Percentiles rank a stretch among this genome's conserved stretches.
These are phyloP conservation scores for Bellardia pandia DNA, from an alignment of 2,888 invertebrate genomes.

Conservation along the genomic window DNA sequence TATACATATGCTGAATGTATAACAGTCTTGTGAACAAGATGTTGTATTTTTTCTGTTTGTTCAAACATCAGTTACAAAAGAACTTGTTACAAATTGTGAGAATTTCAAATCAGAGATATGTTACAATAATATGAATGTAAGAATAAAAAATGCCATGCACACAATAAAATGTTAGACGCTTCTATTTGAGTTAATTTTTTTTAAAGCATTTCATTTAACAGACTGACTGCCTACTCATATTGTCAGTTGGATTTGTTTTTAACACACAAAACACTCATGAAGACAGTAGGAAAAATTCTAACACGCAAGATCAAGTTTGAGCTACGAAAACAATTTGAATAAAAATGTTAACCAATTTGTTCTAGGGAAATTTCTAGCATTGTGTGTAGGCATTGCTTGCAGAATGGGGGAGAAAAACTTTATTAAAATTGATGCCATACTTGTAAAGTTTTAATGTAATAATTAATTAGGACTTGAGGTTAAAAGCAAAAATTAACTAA, in stretches of 20 bases:
- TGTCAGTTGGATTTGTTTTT: not conserved
- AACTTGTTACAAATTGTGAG: conserved; percentile 56
- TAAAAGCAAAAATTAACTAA: not conserved
- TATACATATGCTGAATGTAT: conserved; percentile 54
- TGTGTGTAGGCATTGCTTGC: not conserved
- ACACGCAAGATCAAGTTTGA: conserved; percentile 20
- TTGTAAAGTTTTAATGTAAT: not conserved
- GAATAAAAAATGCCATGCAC: not conserved
- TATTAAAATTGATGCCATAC: not conserved
- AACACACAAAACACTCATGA: not conserved
- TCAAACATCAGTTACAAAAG: conserved; percentile 16
- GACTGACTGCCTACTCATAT: conserved; percentile 36
- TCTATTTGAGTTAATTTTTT: not conserved
- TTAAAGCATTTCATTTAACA: conserved; percentile 21
- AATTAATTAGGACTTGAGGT: not conserved
- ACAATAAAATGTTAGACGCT: conserved; percentile 10
- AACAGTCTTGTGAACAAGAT: conserved; percentile 64
- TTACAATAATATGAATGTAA: conserved; percentile 38
- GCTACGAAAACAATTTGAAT: conserved; percentile 3
- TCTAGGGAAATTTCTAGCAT: not conserved
- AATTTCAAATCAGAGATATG: conserved; percentile 37
- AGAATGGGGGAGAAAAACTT: not conserved
- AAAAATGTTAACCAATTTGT: conserved; percentile 2
- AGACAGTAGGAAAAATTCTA: not conserved
- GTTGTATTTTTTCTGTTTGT: not conserved